Evolutionary conservation across 2,888 invertebrate genomes (phyloP).

Genomic region (Eledona agricola): DNA sequence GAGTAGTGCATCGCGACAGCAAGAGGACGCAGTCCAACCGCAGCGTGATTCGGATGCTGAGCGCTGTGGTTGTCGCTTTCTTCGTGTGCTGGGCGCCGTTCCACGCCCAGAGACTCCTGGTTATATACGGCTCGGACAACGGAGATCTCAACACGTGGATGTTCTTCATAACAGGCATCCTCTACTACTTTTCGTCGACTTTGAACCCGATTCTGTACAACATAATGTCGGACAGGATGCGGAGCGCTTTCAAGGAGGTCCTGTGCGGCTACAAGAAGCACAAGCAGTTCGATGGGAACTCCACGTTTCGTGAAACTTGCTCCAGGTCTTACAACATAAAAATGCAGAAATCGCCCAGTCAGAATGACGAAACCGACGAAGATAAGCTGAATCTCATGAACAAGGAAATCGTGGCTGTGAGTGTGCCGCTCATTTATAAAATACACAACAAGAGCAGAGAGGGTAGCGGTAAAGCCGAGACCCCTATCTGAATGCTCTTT

Average conservation of each 20-base stretch:
- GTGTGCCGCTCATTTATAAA: conserved; percentile 28
- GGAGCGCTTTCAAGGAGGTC: conserved; percentile 79
- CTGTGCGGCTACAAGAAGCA: conserved; percentile 69
- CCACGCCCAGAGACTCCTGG: conserved; percentile 89
- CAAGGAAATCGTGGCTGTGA: conserved; percentile 27
- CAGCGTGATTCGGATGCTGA: conserved; percentile 81
- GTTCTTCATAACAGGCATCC: conserved; percentile 80
- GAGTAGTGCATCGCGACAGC: conserved; percentile 73
- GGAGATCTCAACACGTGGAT: conserved; percentile 78
- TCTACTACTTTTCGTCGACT: conserved; percentile 82
- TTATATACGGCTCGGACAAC: conserved; percentile 77
- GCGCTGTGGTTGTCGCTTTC: conserved; percentile 92
- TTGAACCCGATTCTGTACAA: conserved; percentile 89
- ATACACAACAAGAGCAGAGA: conserved; percentile 29
- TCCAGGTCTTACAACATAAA: conserved; percentile 51
- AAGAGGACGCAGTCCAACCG: conserved; percentile 75
- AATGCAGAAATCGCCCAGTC: conserved; percentile 18
- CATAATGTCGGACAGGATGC: conserved; percentile 79
- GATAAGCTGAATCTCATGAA: conserved; percentile 30
- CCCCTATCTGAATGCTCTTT: conserved; percentile 29
- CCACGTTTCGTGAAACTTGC: conserved; percentile 67
- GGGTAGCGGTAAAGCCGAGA: conserved; percentile 21
- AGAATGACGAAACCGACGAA: conserved; percentile 25
- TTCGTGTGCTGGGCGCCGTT: conserved; percentile 97
- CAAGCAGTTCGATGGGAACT: conserved; percentile 66